A percentile compares a stretch with the other conserved stretches of the same genome.
phyloP scores from a whole-genome alignment of 2,113 vertebrate species.

The Recurvirostra avosetta region DNA sequence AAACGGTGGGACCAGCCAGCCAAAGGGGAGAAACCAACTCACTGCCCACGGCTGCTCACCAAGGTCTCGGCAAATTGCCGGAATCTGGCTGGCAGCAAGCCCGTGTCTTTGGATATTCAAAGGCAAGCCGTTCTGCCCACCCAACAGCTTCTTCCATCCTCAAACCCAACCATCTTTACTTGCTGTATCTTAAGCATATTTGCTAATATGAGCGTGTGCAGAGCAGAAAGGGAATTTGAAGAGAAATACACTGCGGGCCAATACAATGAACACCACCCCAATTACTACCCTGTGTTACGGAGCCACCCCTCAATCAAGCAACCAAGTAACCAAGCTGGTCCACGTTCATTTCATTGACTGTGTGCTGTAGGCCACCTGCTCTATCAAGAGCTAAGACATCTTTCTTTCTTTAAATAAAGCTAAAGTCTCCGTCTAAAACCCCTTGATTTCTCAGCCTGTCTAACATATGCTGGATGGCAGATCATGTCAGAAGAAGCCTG shows the following conservation, averaged over 20 bases:
- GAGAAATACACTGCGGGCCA: neutral
- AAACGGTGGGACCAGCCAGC: no score
- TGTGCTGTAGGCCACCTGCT: neutral
- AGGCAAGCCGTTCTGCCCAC: neutral
- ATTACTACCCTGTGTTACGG: rapidly evolving
- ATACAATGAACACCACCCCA: rapidly evolving
- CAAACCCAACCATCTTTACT: neutral
- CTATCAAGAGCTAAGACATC: neutral
- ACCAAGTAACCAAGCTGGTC: neutral
- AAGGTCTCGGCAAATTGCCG: neutral
- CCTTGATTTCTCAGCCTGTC: conserved; percentile 48
- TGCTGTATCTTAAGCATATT: neutral
- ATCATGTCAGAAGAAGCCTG: conserved; percentile 64
- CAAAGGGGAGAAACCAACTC: neutral
- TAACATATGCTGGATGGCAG: conserved; percentile 63
- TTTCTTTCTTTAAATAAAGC: conserved; percentile 20
- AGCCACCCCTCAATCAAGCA: neutral
- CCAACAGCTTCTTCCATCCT: neutral
- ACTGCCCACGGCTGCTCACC: neutral
- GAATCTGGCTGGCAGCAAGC: neutral
- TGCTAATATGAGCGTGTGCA: rapidly evolving
- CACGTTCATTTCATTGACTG: neutral
- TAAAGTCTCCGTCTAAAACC: conserved; percentile 42
- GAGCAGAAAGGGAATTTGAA: neutral
- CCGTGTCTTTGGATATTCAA: neutral